These are phyloP conservation scores for Chloromyia formosa DNA, from an alignment of 2,888 invertebrate species.

Conservation along the genomic window DNA sequence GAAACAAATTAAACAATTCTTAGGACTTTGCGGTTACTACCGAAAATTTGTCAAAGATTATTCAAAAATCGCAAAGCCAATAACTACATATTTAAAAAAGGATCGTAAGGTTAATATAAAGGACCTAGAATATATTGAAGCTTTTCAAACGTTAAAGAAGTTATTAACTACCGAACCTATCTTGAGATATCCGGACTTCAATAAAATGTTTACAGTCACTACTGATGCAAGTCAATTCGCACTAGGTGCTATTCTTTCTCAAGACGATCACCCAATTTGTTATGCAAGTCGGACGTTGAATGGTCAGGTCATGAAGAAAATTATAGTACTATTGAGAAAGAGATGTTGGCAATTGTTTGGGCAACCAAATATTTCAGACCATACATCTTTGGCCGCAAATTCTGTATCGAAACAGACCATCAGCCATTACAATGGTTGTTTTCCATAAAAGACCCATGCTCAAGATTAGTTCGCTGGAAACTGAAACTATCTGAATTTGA, in stretches of 20 bases:
- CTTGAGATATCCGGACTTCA: slow-evolving; percentile 48
- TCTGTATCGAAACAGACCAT: too few species aligned
- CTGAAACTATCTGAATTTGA: too few species aligned
- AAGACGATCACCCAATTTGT: slow-evolving; percentile 32
- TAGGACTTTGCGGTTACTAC: slow-evolving; percentile 42
- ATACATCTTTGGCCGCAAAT: too few species aligned
- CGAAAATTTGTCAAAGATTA: too few species aligned
- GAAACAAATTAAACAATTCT: slow-evolving; percentile 48
- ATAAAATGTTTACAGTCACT: slow-evolving; percentile 45
- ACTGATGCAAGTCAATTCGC: slow-evolving; percentile 49
- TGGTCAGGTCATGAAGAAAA: neutral
- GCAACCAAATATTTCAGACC: too few species aligned
- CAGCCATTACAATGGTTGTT: too few species aligned
- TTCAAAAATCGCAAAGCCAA: too few species aligned
- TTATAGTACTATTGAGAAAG: neutral
- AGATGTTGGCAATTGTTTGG: too few species aligned
- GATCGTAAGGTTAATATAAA: neutral
- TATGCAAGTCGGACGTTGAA: slow-evolving; percentile 14
- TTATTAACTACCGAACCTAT: slow-evolving; percentile 46
- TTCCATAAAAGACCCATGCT: too few species aligned
- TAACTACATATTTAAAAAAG: slow-evolving; percentile 19
- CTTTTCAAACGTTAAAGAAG: neutral
- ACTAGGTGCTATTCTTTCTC: slow-evolving; percentile 24
- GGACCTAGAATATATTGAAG: neutral
- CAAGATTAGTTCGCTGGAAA: too few species aligned